Evolutionary conservation across 2,113 vertebrate genomes (phyloP), one percentile per base, ranked within the genome.

Genomic region (Monopterus albus): DNA sequence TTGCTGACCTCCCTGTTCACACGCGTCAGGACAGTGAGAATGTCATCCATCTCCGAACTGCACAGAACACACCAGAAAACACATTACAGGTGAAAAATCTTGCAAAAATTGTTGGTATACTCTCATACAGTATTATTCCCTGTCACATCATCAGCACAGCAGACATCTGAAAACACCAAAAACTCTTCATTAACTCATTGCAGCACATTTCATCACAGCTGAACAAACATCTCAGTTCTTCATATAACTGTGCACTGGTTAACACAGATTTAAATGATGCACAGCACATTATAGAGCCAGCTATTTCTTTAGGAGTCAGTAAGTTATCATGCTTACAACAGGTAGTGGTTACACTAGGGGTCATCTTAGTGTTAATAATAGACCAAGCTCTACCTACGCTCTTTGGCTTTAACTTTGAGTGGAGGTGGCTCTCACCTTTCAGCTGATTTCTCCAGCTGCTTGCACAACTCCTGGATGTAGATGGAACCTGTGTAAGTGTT

Each of bases 1-100:
- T 57, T 88, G 74, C 95, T 93, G 66, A 98, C 92, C 18, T 95
- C 93, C 13, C 78, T 47, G 90, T 96, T 97, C 64, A 98, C 96
- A 0, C 84, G 85, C 6, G 94, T 95, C 82, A 98, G 91, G 62
- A 96, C 93, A 42, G 81, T 84, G 21, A 94, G 93, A 13, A 98
- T 85, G 42, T 96, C 94, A 0, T 94, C 91, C 0, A 70, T 82
- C 33, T 12, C 15, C 0, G 2, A 0, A 20, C 92, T 93, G 87
- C 59, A 78, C 1, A 62, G 7, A 39, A 67, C 68, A 64, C n/a
- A 59, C 3, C 0, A 7, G 0, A 7, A 64, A 63, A 23, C n/a
- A 5, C 3, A 21, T 33, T 7, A 58, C 15, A 56, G n/a, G 18
- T 33, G 4, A 56, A 0, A 29, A n/a, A 23, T 38, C 2, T n/a